Conservation (phyloP, 2,797 vertebrate species). For the Numenius phaeopus region DNA sequence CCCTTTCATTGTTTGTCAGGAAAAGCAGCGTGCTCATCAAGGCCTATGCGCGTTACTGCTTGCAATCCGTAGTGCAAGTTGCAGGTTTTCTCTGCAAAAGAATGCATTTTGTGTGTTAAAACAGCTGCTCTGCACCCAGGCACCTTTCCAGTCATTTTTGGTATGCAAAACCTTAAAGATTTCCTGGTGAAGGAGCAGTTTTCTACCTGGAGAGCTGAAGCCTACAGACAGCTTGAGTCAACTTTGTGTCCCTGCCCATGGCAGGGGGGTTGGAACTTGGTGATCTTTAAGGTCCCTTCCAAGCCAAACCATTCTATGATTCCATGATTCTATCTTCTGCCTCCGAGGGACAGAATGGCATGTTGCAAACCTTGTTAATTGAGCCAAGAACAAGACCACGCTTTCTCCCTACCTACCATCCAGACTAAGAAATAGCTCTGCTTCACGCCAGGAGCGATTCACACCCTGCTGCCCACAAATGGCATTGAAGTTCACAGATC, state of each 20-base stretch:
- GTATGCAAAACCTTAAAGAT: background rate
- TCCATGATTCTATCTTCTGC: too few species aligned
- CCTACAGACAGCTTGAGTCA: background rate
- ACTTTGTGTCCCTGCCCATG: too few species aligned
- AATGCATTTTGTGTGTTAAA: background rate
- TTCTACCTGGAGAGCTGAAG: background rate
- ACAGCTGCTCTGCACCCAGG: background rate
- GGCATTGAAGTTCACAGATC: background rate
- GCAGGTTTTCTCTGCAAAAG: background rate
- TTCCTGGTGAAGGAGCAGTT: background rate
- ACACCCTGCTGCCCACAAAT: background rate
- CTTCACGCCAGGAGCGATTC: background rate
- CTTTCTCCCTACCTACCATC: background rate
- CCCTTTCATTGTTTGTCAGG: background rate
- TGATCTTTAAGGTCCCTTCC: too few species aligned
- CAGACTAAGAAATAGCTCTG: background rate
- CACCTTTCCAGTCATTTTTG: background rate
- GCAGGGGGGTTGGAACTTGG: too few species aligned
- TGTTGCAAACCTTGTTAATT: background rate
- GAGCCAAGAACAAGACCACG: background rate
- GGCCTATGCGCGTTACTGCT: fast-evolving
- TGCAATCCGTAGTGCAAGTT: background rate
- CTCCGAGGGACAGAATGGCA: background rate
- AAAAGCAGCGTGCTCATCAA: fast-evolving
- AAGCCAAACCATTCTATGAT: too few species aligned